phyloP scores from a whole-genome alignment of 2,888 invertebrate species.

The Digitonthophagus gazella region DNA sequence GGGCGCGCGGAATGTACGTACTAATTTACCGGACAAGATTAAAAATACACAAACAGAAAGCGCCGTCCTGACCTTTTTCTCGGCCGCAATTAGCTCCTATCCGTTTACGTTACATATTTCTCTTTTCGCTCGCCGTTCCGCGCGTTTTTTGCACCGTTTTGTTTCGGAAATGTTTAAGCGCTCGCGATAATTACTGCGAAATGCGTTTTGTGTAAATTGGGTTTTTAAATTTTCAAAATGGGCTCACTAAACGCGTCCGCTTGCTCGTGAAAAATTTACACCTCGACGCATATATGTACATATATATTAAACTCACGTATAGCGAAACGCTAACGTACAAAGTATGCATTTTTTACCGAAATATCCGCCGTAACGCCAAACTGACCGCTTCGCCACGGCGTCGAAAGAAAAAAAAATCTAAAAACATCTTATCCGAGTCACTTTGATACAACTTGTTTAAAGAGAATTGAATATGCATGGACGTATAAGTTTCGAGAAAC shows the following conservation, averaged over 20 bases:
- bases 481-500: background rate
- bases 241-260: background rate
- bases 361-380: too few species aligned
- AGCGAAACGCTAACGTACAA: background rate
- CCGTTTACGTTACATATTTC: conserved; percentile 12
- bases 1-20: conserved; percentile 13
- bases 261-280: background rate
- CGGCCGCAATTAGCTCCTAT: conserved; percentile 10
- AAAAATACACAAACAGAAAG: conserved; percentile 15
- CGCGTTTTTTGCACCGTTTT: conserved; percentile 4
- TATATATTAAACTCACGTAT: background rate
- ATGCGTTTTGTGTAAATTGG: background rate
- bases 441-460: too few species aligned
- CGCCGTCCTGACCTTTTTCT: conserved; percentile 5
- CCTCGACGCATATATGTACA: background rate
- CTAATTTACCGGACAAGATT: conserved; percentile 17
- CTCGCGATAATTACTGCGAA: conserved; percentile 2
- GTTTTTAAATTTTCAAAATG: background rate
- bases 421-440: too few species aligned
- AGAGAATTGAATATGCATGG: background rate
- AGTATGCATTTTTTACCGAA: too few species aligned
- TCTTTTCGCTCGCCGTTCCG: background rate
- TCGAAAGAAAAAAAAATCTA: too few species aligned
- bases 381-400: too few species aligned
- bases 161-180: conserved; percentile 13